These are phyloP conservation scores for Tauraco hartlaubi DNA, from an alignment of 2,797 vertebrate genomes.

Conservation along the genomic window DNA sequence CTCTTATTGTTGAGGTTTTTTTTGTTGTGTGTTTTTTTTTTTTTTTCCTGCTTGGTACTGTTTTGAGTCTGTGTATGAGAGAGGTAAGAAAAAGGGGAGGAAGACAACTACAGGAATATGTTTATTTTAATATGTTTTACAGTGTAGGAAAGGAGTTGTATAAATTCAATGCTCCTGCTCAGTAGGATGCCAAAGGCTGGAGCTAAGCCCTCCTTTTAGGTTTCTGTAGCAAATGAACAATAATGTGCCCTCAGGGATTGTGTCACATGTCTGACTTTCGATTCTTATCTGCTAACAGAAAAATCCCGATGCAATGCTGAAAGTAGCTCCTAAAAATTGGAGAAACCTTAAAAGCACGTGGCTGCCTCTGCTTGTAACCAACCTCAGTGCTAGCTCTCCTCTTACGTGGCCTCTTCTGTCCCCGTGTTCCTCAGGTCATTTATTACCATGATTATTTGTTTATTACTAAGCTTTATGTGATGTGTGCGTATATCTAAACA, in stretches of 20 bases:
- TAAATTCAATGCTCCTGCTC: conserved; percentile 33
- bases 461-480: background rate
- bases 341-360: background rate
- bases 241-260: background rate
- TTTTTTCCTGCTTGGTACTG: background rate
- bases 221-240: conserved; percentile 48
- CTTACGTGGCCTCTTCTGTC: accelerated
- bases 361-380: background rate
- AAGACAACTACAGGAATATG: background rate
- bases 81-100: background rate
- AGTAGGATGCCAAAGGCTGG: background rate
- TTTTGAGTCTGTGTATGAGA: conserved; percentile 27
- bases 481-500: accelerated
- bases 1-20: conserved; percentile 51
- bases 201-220: conserved; percentile 24
- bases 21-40: background rate
- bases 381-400: background rate
- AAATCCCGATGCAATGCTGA: background rate
- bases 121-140: conserved; percentile 51
- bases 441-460: background rate
- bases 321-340: background rate
- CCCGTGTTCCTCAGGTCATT: background rate
- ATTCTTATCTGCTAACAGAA: conserved; percentile 41
- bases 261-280: background rate
- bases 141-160: background rate